Evolutionary conservation across 2,888 invertebrate species (phyloP), one percentile per base, ranked within the genome.

Genomic region (Apodemia zela): DNA sequence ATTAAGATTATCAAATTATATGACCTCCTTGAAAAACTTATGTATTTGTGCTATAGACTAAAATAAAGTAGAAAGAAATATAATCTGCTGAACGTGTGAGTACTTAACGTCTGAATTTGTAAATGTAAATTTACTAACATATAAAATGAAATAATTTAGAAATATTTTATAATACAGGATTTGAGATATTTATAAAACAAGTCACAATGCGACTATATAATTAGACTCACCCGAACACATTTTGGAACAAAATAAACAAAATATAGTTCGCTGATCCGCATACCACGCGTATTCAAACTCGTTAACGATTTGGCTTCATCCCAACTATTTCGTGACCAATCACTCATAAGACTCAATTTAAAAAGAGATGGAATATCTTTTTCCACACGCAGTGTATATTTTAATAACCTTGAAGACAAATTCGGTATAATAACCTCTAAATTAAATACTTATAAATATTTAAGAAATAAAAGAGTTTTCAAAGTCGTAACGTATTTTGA

Each of bases 281-380:
- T 86, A 82, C 81, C 79, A 71, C 76, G 78, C 76, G 77, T 76
- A 82, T 86, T 87, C 84, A 82, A 84, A 79, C 78, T 78, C 75
- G 79, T 75, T 75, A 82, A 82, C 80, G 72, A 82, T 85, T 88
- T 89, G 90, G 89, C 83, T 75, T 66, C 58, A 67, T 58, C 70
- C 89, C 90, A 90, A 87, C 75, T 82, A 86, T 89, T 87, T 82
- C 79, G 80, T 81, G 85, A 86, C 84, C 85, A 25, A 63, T 63
- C 62, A 63, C 62, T 38, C 49, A 63, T 59, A n/a, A 45, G 38
- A 51, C 45, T 59, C 59, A 15, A 49, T 29, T 59, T 42, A 38
- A 65, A 64, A 63, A 63, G 60, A 63, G 61, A 38, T 62, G 59
- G 54, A 64, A 65, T 64, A 64, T 51, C 18, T 63, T 63, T 65